Percentiles rank a stretch among this genome's conserved stretches.
Evolutionary conservation across 2,113 vertebrate species (phyloP).

Genomic region (pig (Sus scrofa)): T2T-Sscrofa CM000818.6:59432501-59433000

Average conservation of each 20-base stretch:
- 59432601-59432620: constrained; percentile 97
- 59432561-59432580: constrained; percentile 88
- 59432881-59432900: constrained; percentile 94
- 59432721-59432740: background rate
- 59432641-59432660: constrained; percentile 91
- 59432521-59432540: constrained; percentile 86
- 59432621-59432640: constrained; percentile 95
- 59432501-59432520: constrained; percentile 92
- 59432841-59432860: constrained; percentile 94
- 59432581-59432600: constrained; percentile 94
- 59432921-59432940: constrained; percentile 94
- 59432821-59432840: constrained; percentile 93
- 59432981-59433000: constrained; percentile 88
- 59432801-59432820: constrained; percentile 74
- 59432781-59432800: accelerated
- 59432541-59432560: constrained; percentile 88
- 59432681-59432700: constrained; percentile 75
- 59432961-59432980: constrained; percentile 96
- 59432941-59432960: constrained; percentile 92
- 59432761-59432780: background rate
- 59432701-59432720: constrained; percentile 76
- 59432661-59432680: constrained; percentile 95
- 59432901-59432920: constrained; percentile 94
- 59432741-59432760: background rate
- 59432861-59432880: constrained; percentile 92